A percentile compares a stretch with the other conserved stretches of the same genome.
These are phyloP conservation scores for Rhegmatorhina hoffmannsi DNA, from an alignment of 2,113 vertebrate species.

Conservation along the genomic window DNA sequence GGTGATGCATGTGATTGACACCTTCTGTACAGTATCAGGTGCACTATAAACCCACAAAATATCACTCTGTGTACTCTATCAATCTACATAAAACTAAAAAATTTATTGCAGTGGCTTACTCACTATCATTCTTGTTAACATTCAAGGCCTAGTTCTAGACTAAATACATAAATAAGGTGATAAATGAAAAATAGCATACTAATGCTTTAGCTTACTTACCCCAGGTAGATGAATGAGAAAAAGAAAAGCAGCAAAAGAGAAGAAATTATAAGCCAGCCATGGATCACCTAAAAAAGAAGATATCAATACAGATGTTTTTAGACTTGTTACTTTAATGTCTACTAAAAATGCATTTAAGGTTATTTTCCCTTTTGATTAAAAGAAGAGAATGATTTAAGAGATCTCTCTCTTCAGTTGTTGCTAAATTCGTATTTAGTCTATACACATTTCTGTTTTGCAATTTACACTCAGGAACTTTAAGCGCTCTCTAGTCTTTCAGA, in stretches of 20 bases:
- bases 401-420: neutral
- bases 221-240: slow-evolving; percentile 98
- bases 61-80: neutral
- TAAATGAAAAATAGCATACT: neutral
- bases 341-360: neutral
- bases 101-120: neutral
- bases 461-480: neutral
- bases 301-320: neutral
- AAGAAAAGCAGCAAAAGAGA: slow-evolving; percentile 96
- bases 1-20: neutral
- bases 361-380: neutral
- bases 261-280: slow-evolving; percentile 97
- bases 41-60: neutral
- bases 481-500: neutral
- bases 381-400: neutral
- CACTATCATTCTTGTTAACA: neutral
- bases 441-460: neutral
- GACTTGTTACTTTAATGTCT: neutral
- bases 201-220: slow-evolving; percentile 80
- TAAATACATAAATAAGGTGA: neutral
- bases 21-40: neutral
- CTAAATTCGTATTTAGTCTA: neutral
- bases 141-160: neutral
- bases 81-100: neutral
- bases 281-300: slow-evolving; percentile 86